Base-by-base conservation (phyloP, 2,888 invertebrate genomes). In the Idaea aversata region DNA sequence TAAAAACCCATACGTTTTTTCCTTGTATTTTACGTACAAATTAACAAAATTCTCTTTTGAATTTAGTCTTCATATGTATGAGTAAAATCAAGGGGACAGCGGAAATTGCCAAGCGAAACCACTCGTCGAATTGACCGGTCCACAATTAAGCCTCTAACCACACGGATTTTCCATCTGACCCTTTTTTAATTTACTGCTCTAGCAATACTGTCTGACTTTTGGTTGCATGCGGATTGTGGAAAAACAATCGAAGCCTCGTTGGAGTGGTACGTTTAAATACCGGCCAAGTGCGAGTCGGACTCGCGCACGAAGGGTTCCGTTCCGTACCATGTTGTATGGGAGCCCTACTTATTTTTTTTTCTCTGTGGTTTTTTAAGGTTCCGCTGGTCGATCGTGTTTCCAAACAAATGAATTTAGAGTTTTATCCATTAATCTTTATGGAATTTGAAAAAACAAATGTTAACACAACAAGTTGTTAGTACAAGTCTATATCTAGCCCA, bases 81-180 rank as follows among this genome's bases (percentile, higher is more conserved):
- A 47, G 47, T 47, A 47, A 47, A 47, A 47, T 47, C 59, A 6
- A 25, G 59, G 59, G 59, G 59, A 59, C 59, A 47, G 6, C 59
- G 34, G 59, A 59, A 25, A 59, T 59, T 10, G 59, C 34, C 34
- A 16, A 34, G 59, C 34, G 16, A 25, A 7, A 59, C 59, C 59
- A 13, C 25, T 16, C 6, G 5, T 34, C 59, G 34, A 59, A 59
- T 59, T 59, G 59, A 59, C 59, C 59, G 59, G 34, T 15, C 59
- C 34, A 59, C 59, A 59, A 59, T 59, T 59, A 59, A 59, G 34
- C 59, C 59, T 25, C 25, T 15, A 5, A 13, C 34, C 16, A 59
- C 16, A 16, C 16, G 59, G 34, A 13, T 59, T 25, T 59, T 16
- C 25, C 34, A 25, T 59, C 59, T 34, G n/a, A 59, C 59, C 59